A percentile compares a stretch with the other conserved stretches of the same genome.
phyloP scores from a whole-genome alignment of 23 tunicate genomes.

The Halocynthia roretzi region DNA sequence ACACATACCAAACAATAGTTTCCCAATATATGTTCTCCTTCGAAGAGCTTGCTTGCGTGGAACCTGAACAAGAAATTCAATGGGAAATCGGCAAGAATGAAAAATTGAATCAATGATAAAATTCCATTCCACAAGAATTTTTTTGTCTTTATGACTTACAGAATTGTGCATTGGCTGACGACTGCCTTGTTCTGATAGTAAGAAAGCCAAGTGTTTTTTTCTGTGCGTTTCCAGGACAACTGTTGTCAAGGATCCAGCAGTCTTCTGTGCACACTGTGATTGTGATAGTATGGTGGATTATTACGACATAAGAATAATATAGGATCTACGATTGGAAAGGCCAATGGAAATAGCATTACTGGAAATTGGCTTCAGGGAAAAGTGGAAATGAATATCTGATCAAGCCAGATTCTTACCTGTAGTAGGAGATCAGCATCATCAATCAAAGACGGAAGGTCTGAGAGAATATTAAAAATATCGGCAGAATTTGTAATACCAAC shows the following conservation, averaged over 20 bases:
- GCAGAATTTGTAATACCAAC: constrained; percentile 44
- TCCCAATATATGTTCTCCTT: constrained; percentile 67
- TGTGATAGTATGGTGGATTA: too few species aligned
- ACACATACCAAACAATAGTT: constrained; percentile 57
- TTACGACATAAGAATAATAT: too few species aligned
- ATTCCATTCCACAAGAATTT: neutral
- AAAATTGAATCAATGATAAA: neutral
- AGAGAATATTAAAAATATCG: constrained; percentile 56
- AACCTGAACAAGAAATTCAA: constrained; percentile 2
- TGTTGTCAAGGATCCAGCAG: constrained; percentile 54
- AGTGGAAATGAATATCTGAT: neutral
- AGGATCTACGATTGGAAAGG: too few species aligned
- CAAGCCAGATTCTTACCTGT: neutral
- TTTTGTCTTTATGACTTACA: neutral
- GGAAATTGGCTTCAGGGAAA: neutral
- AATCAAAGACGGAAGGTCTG: constrained; percentile 51
- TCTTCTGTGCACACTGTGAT: constrained; percentile 22
- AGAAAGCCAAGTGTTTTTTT: constrained; percentile 59
- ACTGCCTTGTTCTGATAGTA: constrained; percentile 53
- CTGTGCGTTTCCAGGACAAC: constrained; percentile 73
- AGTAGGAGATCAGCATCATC: constrained; percentile 68
- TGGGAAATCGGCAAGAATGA: neutral
- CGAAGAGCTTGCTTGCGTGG: constrained; percentile 67
- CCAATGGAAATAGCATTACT: neutral
- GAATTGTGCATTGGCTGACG: constrained; percentile 5